Conservation (phyloP, 2,113 vertebrate species). For the Catharus bicknelli region DNA sequence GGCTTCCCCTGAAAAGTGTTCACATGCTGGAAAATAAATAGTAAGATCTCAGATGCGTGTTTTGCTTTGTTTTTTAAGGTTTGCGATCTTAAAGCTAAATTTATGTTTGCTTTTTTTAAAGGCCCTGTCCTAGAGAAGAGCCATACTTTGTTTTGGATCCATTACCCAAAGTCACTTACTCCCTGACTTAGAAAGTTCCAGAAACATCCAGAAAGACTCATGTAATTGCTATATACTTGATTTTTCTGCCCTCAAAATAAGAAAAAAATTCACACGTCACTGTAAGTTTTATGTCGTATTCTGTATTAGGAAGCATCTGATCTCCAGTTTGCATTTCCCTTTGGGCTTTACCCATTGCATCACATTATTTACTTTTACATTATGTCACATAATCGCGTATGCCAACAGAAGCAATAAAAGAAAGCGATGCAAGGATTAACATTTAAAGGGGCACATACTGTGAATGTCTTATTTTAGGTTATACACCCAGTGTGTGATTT, state of each 20-base stretch:
- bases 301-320: background rate
- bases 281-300: background rate
- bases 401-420: slow-evolving; percentile 30
- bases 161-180: background rate
- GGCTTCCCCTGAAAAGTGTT: background rate
- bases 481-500: background rate
- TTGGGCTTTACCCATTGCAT: background rate
- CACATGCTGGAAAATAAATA: background rate
- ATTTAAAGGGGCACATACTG: background rate
- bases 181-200: background rate
- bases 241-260: background rate
- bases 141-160: background rate
- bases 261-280: background rate
- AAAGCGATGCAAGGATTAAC: background rate
- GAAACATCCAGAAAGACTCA: background rate
- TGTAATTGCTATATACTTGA: background rate
- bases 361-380: slow-evolving; percentile 18
- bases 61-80: background rate
- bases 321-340: background rate
- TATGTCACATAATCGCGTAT: background rate
- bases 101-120: background rate
- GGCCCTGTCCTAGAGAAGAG: background rate
- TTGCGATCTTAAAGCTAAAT: background rate
- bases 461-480: slow-evolving; percentile 3
- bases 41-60: background rate